These are phyloP conservation scores for Bryconaethiops microstoma DNA, from an alignment of 2,797 vertebrate genomes.

Conservation along the genomic window DNA sequence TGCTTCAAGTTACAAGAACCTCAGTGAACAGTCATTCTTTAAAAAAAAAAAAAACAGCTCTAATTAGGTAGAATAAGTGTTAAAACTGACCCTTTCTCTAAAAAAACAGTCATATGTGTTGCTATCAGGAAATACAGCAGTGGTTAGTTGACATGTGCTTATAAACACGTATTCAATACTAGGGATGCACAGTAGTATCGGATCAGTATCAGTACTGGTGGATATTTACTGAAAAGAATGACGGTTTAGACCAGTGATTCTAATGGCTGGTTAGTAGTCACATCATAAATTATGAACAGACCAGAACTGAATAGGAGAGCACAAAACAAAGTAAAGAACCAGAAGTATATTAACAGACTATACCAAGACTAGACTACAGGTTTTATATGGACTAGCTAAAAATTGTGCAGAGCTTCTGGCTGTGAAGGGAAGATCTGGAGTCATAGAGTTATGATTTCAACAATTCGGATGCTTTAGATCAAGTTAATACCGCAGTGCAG, in stretches of 20 bases:
- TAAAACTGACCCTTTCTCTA: not conserved
- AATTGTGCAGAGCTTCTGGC: not conserved
- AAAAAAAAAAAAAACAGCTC: not conserved
- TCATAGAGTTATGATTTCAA: not conserved
- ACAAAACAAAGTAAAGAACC: not conserved
- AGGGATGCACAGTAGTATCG: too few species aligned
- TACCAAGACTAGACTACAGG: not conserved
- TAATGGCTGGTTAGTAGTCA: not conserved
- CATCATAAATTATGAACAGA: not conserved
- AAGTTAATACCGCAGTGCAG: not conserved
- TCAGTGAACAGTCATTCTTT: too few species aligned
- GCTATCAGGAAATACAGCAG: not conserved
- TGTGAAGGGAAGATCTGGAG: not conserved
- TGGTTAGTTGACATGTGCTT: too few species aligned
- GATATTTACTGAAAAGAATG: too few species aligned
- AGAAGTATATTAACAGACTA: not conserved
- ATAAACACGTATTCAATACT: too few species aligned
- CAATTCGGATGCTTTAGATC: not conserved
- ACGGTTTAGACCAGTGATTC: too few species aligned
- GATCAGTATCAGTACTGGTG: too few species aligned
- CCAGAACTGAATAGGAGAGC: not conserved
- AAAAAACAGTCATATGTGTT: too few species aligned
- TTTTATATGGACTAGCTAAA: not conserved
- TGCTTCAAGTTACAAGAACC: too few species aligned
- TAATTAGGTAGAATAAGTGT: not conserved